A percentile compares a stretch with the other conserved stretches of the same genome.
Evolutionary conservation across 64 coral and sea anemone genomes (phyloP).

Genomic region (Cladopsammia gracilis): DNA sequence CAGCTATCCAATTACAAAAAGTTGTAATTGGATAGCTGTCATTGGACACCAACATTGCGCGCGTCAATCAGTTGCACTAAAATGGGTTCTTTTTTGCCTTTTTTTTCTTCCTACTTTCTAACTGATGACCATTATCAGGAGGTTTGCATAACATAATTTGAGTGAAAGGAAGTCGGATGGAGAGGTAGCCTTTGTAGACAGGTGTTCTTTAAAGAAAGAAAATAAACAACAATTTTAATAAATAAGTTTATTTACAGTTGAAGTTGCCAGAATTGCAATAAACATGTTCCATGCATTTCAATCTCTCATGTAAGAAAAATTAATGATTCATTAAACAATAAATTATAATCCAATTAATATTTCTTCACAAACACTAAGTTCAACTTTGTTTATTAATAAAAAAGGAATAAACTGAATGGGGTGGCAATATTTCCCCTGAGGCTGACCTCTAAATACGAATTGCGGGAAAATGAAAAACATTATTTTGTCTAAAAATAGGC

Average conservation of each 20-base stretch:
- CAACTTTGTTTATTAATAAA: conserved; percentile 6
- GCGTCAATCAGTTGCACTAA: no score
- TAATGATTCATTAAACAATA: conserved; percentile 15
- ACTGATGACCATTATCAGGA: no score
- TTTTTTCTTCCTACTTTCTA: no score
- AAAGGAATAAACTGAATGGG: neutral
- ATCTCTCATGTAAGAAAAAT: conserved; percentile 8
- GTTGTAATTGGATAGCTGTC: no score
- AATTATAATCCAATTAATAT: conserved; percentile 29
- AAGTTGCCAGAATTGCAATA: conserved; percentile 20
- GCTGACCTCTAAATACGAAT: neutral
- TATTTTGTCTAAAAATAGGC: conserved; percentile 42
- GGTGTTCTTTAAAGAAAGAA: neutral
- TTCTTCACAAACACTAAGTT: neutral
- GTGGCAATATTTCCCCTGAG: neutral
- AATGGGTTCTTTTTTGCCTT: no score
- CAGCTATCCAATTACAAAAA: no score
- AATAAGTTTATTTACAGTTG: conserved; percentile 50
- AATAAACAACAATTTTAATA: neutral
- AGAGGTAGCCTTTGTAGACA: no score
- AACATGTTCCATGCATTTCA: neutral
- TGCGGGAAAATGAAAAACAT: neutral
- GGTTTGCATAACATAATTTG: neutral
- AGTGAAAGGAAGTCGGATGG: neutral
- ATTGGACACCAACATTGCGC: no score